Conservation (phyloP, 2,113 vertebrate genomes). For the Empidonax traillii region DNA sequence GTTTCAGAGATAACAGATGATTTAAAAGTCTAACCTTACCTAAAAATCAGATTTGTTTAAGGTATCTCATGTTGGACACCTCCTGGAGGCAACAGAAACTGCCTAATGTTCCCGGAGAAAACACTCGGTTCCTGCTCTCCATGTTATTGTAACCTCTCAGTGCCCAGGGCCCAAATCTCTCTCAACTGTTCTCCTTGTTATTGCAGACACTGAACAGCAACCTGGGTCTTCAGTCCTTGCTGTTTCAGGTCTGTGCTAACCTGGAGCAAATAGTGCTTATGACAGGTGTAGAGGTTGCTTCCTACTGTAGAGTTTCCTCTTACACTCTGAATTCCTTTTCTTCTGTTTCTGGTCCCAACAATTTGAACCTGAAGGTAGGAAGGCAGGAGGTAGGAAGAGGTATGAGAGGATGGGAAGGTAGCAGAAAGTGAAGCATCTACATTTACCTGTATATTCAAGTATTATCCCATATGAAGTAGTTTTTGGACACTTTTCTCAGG, state of each 20-base stretch:
- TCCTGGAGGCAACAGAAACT: not conserved
- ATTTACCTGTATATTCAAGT: not conserved
- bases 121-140: not conserved
- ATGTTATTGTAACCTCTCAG: not conserved
- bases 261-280: not conserved
- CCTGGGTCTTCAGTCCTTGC: not conserved
- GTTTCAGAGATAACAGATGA: not conserved
- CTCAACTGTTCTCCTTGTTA: not conserved
- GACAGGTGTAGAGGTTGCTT: not conserved
- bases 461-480: not conserved
- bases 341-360: not conserved
- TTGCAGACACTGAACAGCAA: not conserved
- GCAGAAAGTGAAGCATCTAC: not conserved
- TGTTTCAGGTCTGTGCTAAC: not conserved
- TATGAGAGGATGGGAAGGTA: not conserved
- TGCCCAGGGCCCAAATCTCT: not conserved
- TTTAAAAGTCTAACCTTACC: not conserved
- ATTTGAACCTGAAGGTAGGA: not conserved
- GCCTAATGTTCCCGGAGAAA: not conserved
- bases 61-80: not conserved
- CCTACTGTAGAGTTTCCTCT: not conserved
- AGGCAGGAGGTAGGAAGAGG: not conserved
- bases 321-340: not conserved
- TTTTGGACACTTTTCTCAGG: not conserved
- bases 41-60: not conserved